Base-by-base conservation (phyloP, 2,113 vertebrate species). In the Elaphurus davidianus region DNA sequence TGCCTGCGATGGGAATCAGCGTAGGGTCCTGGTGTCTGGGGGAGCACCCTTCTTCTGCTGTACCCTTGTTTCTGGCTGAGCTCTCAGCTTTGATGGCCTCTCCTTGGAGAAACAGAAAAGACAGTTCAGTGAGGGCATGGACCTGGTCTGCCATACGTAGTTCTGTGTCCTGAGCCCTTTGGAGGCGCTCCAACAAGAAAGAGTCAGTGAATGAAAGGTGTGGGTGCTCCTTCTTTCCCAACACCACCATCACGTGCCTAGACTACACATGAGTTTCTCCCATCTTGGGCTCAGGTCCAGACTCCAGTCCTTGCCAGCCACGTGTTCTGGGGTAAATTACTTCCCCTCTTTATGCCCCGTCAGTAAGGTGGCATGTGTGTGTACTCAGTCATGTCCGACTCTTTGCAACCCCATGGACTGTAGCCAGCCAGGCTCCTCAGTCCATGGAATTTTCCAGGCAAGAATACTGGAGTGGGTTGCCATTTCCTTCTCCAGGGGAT, bases 91-190 rank as follows among this genome's bases (percentile, higher is more conserved):
- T 59, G n/a, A 62, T 2, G 25, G 54, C 28, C 30, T 71, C 6
- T 25, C 40, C 50, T 16, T n/a, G 25, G 40, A 57, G 81, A 36
- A 59, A 57, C 3, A 74, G 52, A 43, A 28, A 25, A 17, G 2
- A 1, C 50, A n/a, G 5, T 57, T 57, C 7, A 21, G 23, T 2
- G 30, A 9, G 40, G 33, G 6, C 1, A 0, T 0, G 14, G 17
- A 10, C 33, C 62, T 55, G 40, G 30, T 15, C 55, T 33, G 36
- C 47, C 7, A 55, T 11, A 16, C 19, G 21, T 6, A 36, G 30
- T 5, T 28, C 16, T 17, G 50, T 9, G 3, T 79, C 36, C 23
- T 5, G 30, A 71, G 36, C 4, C 15, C 57, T 4, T 19, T 2
- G 0, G 3, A 19, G n/a, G 47, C 12, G 16, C 13, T 76, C 36